Base-by-base conservation (phyloP, 2,113 vertebrate genomes). In the Sander vitreus region DNA sequence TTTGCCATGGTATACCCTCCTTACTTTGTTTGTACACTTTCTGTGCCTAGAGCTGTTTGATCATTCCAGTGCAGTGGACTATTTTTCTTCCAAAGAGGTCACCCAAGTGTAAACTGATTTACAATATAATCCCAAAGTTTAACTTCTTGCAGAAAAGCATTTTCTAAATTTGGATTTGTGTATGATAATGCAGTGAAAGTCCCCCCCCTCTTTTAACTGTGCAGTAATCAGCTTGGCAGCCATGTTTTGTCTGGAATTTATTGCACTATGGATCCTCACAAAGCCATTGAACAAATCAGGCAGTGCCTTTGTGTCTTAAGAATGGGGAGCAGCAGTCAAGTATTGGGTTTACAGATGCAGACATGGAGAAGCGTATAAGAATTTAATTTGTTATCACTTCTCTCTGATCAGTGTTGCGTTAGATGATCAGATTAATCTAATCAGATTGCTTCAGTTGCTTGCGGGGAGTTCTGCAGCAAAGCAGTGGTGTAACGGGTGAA, bases 231-330 rank as follows among this genome's bases (percentile, higher is more conserved):
- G 79, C 79, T 85, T 73, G 16, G 45, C 72, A 60, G 73, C 75
- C 76, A 76, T 75, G 77, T 78, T 43, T 84, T 79, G 73, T 86
- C 73, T 88, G 78, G 66, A 69, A 78, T 76, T 47, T 81, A 71
- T 93, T 93, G 91, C 90, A 94, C 92, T 93, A 90, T 81, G 65
- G 83, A 88, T 89, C 78, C 77, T 89, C 74, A 68, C 66, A 68
- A 93, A 92, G 91, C 91, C 91, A 93, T 87, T 50, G 91, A 95
- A 92, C 91, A 94, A 93, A 92, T 81, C 67, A 59, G 86, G 75
- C 57, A 30, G 79, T 89, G 84, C 87, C 85, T 91, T 69, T 65
- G 76, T 57, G 68, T 84, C 59, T 86, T 65, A 72, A 39, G 19
- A 43, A 25, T 69, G 39, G 85, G 57, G 67, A 85, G 80, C 88